Evolutionary conservation across 2,888 invertebrate genomes (phyloP).

Genomic region (Myopa testacea): DNA sequence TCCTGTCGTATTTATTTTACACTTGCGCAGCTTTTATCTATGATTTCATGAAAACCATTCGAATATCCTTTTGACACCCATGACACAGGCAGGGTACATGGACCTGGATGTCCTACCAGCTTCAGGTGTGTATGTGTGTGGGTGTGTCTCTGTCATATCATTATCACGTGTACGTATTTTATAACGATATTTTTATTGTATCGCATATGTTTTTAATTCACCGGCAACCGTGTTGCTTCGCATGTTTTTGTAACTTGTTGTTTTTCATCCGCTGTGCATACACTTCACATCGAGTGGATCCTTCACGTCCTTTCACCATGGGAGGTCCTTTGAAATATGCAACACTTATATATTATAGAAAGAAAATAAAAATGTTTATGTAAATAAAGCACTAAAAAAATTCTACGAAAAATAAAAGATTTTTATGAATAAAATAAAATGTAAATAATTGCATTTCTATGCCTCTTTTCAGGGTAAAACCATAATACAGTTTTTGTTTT

Average conservation of each 20-base stretch:
- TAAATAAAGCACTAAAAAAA: constrained; percentile 52
- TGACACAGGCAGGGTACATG: background rate
- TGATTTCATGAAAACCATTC: constrained; percentile 44
- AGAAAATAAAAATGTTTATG: constrained; percentile 53
- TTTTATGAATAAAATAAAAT: constrained; percentile 42
- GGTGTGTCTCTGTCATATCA: constrained; percentile 31
- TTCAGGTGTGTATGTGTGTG: background rate
- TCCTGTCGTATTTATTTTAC: constrained; percentile 29
- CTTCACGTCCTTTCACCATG: background rate
- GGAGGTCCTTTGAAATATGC: background rate
- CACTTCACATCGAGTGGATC: background rate
- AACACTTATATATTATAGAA: background rate
- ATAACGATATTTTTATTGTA: constrained; percentile 38
- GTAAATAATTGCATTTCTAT: background rate
- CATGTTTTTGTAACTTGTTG: constrained; percentile 19
- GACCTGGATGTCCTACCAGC: background rate
- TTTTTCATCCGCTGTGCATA: background rate
- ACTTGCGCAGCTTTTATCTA: constrained; percentile 47
- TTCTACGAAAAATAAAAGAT: constrained; percentile 47
- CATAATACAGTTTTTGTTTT: too few species aligned
- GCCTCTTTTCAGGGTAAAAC: too few species aligned
- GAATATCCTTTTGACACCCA: background rate
- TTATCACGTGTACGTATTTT: constrained; percentile 44
- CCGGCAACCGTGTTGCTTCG: constrained; percentile 6
- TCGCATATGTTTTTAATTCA: constrained; percentile 40